Percentiles rank a stretch among this genome's conserved stretches.
Evolutionary conservation across 64 coral and sea anemone species (phyloP).

Genomic region (Acropora yongei): DNA sequence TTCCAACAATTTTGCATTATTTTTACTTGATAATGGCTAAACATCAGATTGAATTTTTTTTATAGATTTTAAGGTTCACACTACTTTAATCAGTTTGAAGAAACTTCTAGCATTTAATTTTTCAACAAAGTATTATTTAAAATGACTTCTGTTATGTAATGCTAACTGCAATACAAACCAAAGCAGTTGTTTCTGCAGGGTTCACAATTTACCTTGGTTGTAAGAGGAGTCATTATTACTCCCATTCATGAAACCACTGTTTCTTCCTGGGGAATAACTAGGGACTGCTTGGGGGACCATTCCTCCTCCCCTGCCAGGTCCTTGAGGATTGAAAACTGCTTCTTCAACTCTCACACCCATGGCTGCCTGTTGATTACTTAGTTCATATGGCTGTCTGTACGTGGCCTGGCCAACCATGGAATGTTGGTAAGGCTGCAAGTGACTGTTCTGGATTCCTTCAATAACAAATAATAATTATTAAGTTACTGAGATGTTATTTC

Average conservation of each 20-base stretch:
- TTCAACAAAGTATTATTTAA: too few species aligned
- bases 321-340: slow-evolving; percentile 25
- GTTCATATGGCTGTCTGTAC: neutral
- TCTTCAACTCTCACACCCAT: slow-evolving; percentile 14
- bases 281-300: neutral
- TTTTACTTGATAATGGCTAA: too few species aligned
- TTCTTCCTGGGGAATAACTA: neutral
- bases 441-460: neutral
- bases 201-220: neutral
- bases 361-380: neutral
- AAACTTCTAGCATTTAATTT: too few species aligned
- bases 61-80: too few species aligned
- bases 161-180: too few species aligned
- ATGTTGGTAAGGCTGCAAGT: neutral
- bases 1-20: too few species aligned
- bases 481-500: neutral
- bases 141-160: too few species aligned
- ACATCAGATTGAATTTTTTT: too few species aligned
- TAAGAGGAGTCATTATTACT: neutral
- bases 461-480: neutral
- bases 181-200: too few species aligned
- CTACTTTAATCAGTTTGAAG: too few species aligned
- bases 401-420: neutral
- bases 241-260: slow-evolving; percentile 13
- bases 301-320: slow-evolving; percentile 24